Conservation (phyloP, 1,140 invertebrate genomes). For the Scaptomyza hsui region DNA sequence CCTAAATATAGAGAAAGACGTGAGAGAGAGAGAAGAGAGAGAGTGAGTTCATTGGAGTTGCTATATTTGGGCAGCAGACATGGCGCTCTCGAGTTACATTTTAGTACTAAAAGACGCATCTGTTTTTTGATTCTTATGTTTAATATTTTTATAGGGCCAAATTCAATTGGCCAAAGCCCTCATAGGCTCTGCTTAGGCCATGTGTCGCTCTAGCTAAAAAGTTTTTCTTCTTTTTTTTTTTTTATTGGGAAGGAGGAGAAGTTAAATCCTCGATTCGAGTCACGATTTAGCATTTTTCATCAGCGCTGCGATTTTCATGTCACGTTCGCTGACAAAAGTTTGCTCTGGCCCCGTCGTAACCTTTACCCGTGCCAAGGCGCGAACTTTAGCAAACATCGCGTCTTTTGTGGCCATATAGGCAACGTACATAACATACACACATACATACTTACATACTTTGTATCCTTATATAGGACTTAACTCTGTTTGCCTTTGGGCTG, state of each 20-base stretch:
- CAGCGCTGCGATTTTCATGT: constrained; percentile 65
- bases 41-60: constrained; percentile 36
- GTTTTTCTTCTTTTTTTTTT: constrained; percentile 14
- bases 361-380: constrained; percentile 42
- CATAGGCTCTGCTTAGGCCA: constrained; percentile 31
- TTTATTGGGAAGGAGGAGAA: too few relatives aligned
- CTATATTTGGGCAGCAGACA: constrained; percentile 44
- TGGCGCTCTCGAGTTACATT: constrained; percentile 46
- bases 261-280: constrained; percentile 41
- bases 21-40: constrained; percentile 11
- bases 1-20: constrained; percentile 59
- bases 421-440: constrained; percentile 15
- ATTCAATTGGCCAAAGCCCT: constrained; percentile 34
- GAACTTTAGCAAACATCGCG: constrained; percentile 40
- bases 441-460: not conserved
- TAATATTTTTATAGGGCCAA: constrained; percentile 11
- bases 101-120: too few relatives aligned
- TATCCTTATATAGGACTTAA: constrained; percentile 5
- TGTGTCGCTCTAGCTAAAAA: constrained; percentile 39
- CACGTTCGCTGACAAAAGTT: constrained; percentile 60
- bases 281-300: constrained; percentile 68
- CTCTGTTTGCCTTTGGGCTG: constrained; percentile 15
- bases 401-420: constrained; percentile 35
- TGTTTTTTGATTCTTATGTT: constrained; percentile 2
- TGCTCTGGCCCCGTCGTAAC: constrained; percentile 46